These are phyloP conservation scores for Clivina fossor DNA, from an alignment of 2,888 invertebrate species.

Conservation along the genomic window DNA sequence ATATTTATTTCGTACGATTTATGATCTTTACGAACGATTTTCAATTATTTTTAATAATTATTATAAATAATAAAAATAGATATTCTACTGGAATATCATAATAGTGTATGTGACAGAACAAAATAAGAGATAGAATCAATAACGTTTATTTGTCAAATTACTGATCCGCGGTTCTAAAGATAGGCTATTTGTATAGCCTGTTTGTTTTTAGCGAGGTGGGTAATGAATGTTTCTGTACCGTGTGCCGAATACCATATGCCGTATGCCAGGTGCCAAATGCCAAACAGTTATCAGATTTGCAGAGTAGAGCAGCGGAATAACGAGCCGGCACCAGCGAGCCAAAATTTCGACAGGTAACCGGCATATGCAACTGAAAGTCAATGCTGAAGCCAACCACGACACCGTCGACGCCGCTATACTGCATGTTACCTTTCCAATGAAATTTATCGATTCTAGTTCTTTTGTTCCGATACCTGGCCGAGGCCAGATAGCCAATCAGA, in stretches of 20 bases:
- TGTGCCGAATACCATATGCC: no score
- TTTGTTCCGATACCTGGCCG: conserved; percentile 42
- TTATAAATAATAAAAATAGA: no score
- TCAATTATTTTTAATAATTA: no score
- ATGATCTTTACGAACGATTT: no score
- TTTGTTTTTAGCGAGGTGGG: no score
- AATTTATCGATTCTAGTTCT: conserved; percentile 44
- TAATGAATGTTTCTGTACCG: no score
- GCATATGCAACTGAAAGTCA: conserved; percentile 39
- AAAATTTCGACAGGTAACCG: conserved; percentile 33
- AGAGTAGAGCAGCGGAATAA: no score
- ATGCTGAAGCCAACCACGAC: no score
- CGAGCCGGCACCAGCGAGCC: no score
- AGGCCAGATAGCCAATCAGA: conserved; percentile 41
- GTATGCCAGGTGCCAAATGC: no score
- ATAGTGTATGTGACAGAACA: not conserved
- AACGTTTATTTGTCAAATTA: conserved; percentile 32
- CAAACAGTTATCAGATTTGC: no score
- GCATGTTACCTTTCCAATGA: conserved; percentile 43
- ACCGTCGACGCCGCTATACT: conserved; percentile 42
- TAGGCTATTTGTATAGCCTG: conserved; percentile 29
- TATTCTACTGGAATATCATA: not conserved
- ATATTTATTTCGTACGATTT: no score
- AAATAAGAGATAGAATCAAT: conserved; percentile 30
- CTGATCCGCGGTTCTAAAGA: conserved; percentile 24